Base-by-base conservation (phyloP, 2,113 vertebrate genomes). In the Parotia lawesii region DNA sequence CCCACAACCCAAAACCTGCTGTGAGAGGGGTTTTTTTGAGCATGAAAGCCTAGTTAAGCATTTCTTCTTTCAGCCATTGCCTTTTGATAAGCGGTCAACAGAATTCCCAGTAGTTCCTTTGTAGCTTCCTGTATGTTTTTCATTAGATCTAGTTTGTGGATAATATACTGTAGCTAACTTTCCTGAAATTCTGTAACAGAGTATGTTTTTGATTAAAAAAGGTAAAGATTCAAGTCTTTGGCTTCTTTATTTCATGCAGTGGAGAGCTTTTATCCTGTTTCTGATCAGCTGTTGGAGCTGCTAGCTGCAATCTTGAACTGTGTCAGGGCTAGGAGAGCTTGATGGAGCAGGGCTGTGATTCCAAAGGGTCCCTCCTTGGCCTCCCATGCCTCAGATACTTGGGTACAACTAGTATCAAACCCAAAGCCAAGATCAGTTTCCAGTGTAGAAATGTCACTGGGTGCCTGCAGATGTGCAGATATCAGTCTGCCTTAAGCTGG, bases 181-280 rank as follows among this genome's bases (percentile, higher is more conserved):
- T 95, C 89, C 94, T 96, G 94, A 97, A 96, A 95, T 97, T 97
- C 96, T 97, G 96, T 97, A 95, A 95, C 95, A 91, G 95, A 97
- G 85, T 96, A 95, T 97, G 94, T 96, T 97, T 98, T 97, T 97
- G 94, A 97, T 97, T 98, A 97, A 97, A 98, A 97, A 96, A 91
- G 50, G 40, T 86, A 61, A 95, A 93, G 84, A 80, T 90, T 93
- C 44, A 10, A 35, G 11, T 20, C 38, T 79, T 4, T 65, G 78
- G 20, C 22, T 62, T 9, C 66, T 45, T 87, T 35, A 8, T 84
- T 92, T 70, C 14, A 1, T 54, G 37, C 17, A 4, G 11, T 0
- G 22, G 12, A 37, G 9, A 31, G 44, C 3, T 71, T 54, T 60
- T 10, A 7, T 31, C 18, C 42, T 18, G 5, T 31, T 71, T 57